Evolutionary conservation across 2,888 invertebrate species (phyloP).

Genomic region (Aproaerema taeniolella): DNA sequence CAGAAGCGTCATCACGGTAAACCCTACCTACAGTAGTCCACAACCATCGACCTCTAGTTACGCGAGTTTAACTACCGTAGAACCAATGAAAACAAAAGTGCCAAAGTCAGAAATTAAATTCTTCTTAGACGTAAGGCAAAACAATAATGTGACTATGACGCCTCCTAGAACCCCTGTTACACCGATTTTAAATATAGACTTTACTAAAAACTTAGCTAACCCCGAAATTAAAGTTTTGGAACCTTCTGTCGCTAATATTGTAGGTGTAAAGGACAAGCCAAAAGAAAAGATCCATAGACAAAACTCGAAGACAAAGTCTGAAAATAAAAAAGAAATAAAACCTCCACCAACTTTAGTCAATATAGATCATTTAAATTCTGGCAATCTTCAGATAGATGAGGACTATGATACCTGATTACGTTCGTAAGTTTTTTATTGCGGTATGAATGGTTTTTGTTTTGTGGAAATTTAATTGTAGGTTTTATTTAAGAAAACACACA

Average conservation of each 20-base stretch:
- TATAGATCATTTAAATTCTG: constrained; percentile 57
- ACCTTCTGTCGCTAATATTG: constrained; percentile 34
- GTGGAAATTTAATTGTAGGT: too few relatives aligned
- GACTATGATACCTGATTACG: constrained; percentile 73
- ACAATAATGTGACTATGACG: constrained; percentile 24
- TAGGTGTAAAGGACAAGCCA: constrained; percentile 36
- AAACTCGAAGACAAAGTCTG: constrained; percentile 46
- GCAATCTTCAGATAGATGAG: constrained; percentile 67
- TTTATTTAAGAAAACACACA: too few relatives aligned
- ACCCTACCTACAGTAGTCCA: constrained; percentile 57
- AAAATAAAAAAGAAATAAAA: constrained; percentile 37
- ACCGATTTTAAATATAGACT: constrained; percentile 65
- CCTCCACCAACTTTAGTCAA: constrained; percentile 34
- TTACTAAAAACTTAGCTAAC: constrained; percentile 49
- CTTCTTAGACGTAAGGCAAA: constrained; percentile 28
- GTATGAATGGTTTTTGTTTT: too few relatives aligned
- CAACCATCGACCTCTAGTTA: constrained; percentile 62
- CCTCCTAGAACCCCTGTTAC: constrained; percentile 30
- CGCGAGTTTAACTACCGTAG: constrained; percentile 35
- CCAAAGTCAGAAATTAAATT: constrained; percentile 37
- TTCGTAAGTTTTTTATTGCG: constrained; percentile 39
- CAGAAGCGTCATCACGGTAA: constrained; percentile 56
- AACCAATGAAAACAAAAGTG: constrained; percentile 36
- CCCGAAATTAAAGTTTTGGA: constrained; percentile 66
- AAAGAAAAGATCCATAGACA: constrained; percentile 37